Evolutionary conservation across 2,113 vertebrate species (phyloP).

Genomic region (Eidolon helvum): DNA sequence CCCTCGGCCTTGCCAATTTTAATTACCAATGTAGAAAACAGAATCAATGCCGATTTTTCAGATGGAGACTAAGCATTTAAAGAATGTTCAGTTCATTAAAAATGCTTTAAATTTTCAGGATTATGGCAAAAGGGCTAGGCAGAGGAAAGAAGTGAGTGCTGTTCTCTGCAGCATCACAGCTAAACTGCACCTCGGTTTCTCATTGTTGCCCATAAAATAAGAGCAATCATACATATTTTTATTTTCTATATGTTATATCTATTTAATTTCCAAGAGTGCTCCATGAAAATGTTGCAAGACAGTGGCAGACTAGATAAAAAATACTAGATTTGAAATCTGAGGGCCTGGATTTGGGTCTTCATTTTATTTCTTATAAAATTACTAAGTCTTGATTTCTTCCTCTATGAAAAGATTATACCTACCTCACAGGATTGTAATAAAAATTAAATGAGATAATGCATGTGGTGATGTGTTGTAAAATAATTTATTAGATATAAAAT

Average conservation of each 20-base stretch:
- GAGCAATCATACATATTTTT: too few species aligned
- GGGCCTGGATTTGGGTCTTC: not conserved
- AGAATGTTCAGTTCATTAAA: not conserved
- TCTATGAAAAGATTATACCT: not conserved
- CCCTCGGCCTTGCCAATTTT: not conserved
- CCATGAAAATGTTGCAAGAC: not conserved
- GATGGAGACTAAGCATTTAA: not conserved
- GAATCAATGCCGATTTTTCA: not conserved
- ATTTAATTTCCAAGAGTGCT: not conserved
- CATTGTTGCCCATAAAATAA: not conserved
- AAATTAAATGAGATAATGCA: not conserved
- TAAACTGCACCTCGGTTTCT: not conserved
- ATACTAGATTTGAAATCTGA: not conserved
- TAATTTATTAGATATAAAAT: not conserved
- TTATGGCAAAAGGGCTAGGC: not conserved
- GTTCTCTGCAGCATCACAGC: not conserved
- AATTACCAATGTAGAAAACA: not conserved
- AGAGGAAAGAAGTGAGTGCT: not conserved
- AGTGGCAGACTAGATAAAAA: not conserved
- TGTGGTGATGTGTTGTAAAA: not conserved
- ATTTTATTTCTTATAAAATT: conserved; percentile 28
- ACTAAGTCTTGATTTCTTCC: not conserved
- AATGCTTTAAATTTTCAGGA: not conserved
- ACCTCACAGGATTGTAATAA: not conserved
- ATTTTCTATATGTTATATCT: not conserved